Percentiles rank a stretch among this genome's conserved stretches.
Evolutionary conservation across 2,888 invertebrate species (phyloP).

Genomic region (Rhagonycha lutea): DNA sequence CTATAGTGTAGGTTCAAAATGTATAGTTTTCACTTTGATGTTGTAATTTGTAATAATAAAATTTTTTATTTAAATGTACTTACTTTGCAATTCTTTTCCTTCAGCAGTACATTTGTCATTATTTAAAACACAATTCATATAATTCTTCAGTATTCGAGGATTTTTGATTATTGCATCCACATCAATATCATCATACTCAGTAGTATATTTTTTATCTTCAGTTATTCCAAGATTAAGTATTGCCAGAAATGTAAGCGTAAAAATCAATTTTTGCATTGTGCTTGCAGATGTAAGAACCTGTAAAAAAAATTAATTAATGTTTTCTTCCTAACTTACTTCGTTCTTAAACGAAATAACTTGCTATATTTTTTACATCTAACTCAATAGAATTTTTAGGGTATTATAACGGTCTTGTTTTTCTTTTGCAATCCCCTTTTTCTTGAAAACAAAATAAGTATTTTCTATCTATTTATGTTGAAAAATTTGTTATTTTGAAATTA

Average conservation of each 20-base stretch:
- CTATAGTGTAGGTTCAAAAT: too few species aligned
- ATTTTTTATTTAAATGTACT: slow-evolving; percentile 20
- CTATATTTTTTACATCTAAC: too few species aligned
- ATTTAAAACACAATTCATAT: slow-evolving; percentile 70
- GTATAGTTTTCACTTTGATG: too few species aligned
- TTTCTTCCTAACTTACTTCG: not conserved
- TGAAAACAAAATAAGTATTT: too few species aligned
- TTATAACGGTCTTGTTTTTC: too few species aligned
- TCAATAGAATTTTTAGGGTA: too few species aligned
- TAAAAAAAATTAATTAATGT: not conserved
- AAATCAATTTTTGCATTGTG: not conserved
- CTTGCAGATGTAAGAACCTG: not conserved
- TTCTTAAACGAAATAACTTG: too few species aligned
- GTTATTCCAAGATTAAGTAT: not conserved
- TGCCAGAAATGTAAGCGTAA: not conserved
- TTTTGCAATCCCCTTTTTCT: too few species aligned
- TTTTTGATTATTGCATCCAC: slow-evolving; percentile 69
- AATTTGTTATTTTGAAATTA: too few species aligned
- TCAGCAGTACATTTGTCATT: slow-evolving; percentile 70
- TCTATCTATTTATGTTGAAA: too few species aligned
- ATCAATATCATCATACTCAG: slow-evolving; percentile 72
- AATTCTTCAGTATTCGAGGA: slow-evolving; percentile 67
- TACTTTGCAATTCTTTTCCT: slow-evolving; percentile 63
- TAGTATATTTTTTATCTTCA: slow-evolving; percentile 60
- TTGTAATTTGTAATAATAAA: too few species aligned